phyloP scores from a whole-genome alignment of 2,797 vertebrate genomes.

The Heterohyrax brucei region DNA sequence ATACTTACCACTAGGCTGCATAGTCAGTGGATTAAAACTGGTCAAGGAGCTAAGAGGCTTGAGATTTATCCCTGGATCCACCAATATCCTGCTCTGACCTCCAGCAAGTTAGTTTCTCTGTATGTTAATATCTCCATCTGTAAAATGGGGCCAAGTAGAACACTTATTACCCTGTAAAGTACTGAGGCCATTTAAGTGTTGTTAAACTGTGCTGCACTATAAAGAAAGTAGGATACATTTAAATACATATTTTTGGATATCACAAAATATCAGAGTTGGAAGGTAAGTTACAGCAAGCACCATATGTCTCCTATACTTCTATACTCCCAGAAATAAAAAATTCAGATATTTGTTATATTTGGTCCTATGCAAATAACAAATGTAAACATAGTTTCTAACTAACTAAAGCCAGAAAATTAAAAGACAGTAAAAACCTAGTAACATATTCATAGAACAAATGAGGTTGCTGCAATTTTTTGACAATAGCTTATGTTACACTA shows the following conservation, averaged over 20 bases:
- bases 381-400: slow-evolving; percentile 71
- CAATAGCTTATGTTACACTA: neutral
- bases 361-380: slow-evolving; percentile 41
- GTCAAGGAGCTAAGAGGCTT: slow-evolving; percentile 67
- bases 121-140: slow-evolving; percentile 81
- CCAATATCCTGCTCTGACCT: slow-evolving; percentile 74
- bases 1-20: slow-evolving; percentile 86
- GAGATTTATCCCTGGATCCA: slow-evolving; percentile 77
- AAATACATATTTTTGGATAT: slow-evolving; percentile 31
- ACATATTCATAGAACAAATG: neutral
- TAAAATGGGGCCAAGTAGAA: slow-evolving; percentile 63
- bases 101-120: slow-evolving; percentile 73
- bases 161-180: slow-evolving; percentile 64
- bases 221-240: slow-evolving; percentile 67
- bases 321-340: slow-evolving; percentile 69
- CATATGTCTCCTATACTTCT: slow-evolving; percentile 36
- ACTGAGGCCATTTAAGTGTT: slow-evolving; percentile 50
- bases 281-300: slow-evolving; percentile 14
- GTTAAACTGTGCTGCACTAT: slow-evolving; percentile 35
- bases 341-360: slow-evolving; percentile 31
- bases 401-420: slow-evolving; percentile 54
- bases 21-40: slow-evolving; percentile 79
- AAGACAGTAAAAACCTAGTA: slow-evolving; percentile 65
- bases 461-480: slow-evolving; percentile 7
- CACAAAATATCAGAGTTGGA: slow-evolving; percentile 35